Percentiles rank a stretch among this genome's conserved stretches.
Conservation (phyloP, 2,888 invertebrate genomes). For the Odontomyia ornata region DNA sequence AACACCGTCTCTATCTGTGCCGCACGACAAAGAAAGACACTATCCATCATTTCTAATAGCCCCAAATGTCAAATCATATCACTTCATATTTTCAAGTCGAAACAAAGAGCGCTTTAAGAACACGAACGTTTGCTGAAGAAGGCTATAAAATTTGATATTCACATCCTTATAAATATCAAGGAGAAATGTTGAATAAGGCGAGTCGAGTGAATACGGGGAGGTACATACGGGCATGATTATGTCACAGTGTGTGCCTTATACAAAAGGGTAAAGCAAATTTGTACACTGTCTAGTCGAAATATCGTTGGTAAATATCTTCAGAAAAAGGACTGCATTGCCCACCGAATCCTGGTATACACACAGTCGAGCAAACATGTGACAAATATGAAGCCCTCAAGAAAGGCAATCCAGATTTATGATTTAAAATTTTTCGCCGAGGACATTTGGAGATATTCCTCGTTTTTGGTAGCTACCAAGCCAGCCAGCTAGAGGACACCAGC, state of each 20-base stretch:
- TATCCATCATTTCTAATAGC: constrained; percentile 36
- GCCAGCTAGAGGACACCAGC: not conserved
- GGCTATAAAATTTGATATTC: constrained; percentile 33
- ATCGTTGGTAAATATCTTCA: constrained; percentile 48
- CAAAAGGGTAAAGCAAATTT: constrained; percentile 41
- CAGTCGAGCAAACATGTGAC: constrained; percentile 27
- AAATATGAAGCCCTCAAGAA: constrained; percentile 45
- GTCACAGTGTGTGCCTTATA: not conserved
- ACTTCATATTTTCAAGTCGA: constrained; percentile 15
- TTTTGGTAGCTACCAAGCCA: not conserved
- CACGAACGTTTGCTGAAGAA: not conserved
- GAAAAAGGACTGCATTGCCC: not conserved
- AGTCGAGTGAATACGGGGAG: not conserved
- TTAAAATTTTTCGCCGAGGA: constrained; percentile 43
- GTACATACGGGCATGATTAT: not conserved
- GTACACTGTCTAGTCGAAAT: constrained; percentile 49
- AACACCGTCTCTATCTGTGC: too few species aligned
- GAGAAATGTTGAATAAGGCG: not conserved
- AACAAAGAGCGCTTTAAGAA: not conserved
- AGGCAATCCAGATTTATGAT: constrained; percentile 49
- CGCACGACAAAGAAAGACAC: not conserved
- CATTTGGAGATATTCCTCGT: not conserved
- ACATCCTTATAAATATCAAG: constrained; percentile 15
- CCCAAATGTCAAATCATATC: constrained; percentile 29
- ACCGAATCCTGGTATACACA: not conserved